Evolutionary conservation across 2,888 invertebrate species (phyloP).

Genomic region (Mantis religiosa): DNA sequence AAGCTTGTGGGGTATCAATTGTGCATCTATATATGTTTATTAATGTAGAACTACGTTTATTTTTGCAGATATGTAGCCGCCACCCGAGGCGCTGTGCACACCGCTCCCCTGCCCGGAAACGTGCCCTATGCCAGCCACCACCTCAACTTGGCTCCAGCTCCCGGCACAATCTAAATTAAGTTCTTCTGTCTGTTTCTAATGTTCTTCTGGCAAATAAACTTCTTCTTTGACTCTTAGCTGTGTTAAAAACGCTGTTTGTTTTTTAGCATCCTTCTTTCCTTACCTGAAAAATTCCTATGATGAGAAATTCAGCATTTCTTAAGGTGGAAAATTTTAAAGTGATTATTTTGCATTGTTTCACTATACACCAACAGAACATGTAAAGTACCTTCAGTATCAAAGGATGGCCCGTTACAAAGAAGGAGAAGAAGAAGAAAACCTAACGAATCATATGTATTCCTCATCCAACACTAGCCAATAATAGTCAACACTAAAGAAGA

Average conservation of each 20-base stretch:
- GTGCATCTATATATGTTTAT: too few relatives aligned
- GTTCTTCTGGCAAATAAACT: neutral
- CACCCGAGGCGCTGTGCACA: constrained; percentile 52
- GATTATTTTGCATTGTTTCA: too few relatives aligned
- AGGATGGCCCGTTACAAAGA: too few relatives aligned
- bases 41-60: neutral
- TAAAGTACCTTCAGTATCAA: too few relatives aligned
- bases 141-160: constrained; percentile 53
- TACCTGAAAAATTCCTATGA: neutral
- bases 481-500: too few relatives aligned
- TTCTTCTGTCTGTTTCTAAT: neutral
- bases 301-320: neutral
- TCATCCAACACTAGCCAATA: too few relatives aligned
- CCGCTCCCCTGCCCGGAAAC: constrained; percentile 51
- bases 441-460: too few relatives aligned
- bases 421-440: too few relatives aligned
- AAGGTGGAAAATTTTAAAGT: too few relatives aligned
- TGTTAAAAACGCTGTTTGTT: neutral
- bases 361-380: too few relatives aligned
- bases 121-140: constrained; percentile 44
- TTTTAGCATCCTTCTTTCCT: neutral
- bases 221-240: neutral
- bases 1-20: too few relatives aligned
- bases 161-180: constrained; percentile 45
- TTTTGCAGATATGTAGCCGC: constrained; percentile 50